Base-by-base conservation (phyloP, 2,888 invertebrate species). In the Drosophila prostipennis region DNA sequence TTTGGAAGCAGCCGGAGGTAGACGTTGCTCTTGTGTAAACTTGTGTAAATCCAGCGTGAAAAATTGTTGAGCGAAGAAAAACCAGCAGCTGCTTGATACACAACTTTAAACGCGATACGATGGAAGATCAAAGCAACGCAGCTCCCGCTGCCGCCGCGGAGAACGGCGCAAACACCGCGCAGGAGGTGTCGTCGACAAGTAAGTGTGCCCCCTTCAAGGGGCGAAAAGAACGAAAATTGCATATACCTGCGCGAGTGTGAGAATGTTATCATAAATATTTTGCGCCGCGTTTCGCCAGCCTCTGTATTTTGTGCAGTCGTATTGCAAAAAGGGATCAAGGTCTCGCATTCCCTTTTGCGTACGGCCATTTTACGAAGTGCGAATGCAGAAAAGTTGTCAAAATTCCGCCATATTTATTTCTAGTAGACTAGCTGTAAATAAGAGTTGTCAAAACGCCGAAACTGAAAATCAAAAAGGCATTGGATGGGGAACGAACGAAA, bases 171-270 rank as follows among this genome's bases (percentile, higher is more conserved):
- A 84, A 74, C 79, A 88, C 91, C 78, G 79, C 89, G 80, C 89
- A 87, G 80, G 91, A 91, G 89, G 91, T 91, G 79, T 90, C 91
- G 61, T 91, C 91, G 78, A 91, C 91, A 84, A 91, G 91, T 91
- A 91, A 91, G 91, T 91, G 58, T 59, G 77, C 46, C 55, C 49
- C 53, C 6, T 16, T 32, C 23, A 13, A n/a, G 52, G 58, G 36
- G n/a, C 14, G 29, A 42, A 39, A 36, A 49, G 46, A 56, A 29
- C 43, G 54, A 57, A 55, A 72, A 67, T 70, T 78, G 76, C 71
- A 70, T 58, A 60, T 69, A 72, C 64, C n/a, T 34, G 55, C 37
- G 59, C 32, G 69, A 37, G 64, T 73, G 73, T 71, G 55, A 45
- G 51, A 64, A 72, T 70, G 72, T 70, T 60, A 72, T 63, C 74